Evolutionary conservation across 2,888 invertebrate species (phyloP).

Genomic region (Temnothorax ravouxi): DNA sequence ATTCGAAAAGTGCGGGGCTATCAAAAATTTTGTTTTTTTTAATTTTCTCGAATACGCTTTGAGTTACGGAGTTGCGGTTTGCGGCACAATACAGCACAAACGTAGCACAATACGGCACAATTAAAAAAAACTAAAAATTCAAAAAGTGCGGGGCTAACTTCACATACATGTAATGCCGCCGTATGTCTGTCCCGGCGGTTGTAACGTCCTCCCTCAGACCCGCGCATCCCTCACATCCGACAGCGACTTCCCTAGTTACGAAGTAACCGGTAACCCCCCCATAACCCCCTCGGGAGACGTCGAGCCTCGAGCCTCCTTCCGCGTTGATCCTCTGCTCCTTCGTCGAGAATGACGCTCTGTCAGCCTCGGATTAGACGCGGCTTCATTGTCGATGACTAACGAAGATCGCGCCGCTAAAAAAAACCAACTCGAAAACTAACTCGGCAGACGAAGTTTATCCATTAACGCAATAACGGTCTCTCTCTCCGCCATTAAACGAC

Average conservation of each 20-base stretch:
- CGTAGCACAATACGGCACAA: too few species aligned
- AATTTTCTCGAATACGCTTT: too few species aligned
- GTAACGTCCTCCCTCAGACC: conserved; percentile 55
- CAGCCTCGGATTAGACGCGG: conserved; percentile 1
- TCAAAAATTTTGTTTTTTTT: too few species aligned
- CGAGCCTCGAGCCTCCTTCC: conserved; percentile 19
- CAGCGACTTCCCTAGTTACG: conserved; percentile 26
- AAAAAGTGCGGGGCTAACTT: too few species aligned
- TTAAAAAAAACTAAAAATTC: too few species aligned
- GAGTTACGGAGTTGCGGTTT: too few species aligned
- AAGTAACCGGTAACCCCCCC: conserved; percentile 19
- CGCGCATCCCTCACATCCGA: conserved; percentile 14
- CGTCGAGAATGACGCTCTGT: conserved; percentile 5
- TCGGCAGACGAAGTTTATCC: conserved; percentile 3
- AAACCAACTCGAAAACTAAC: not conserved
- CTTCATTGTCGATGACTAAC: not conserved
- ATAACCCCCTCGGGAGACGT: conserved; percentile 1
- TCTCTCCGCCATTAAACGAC: not conserved
- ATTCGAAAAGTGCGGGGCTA: too few species aligned
- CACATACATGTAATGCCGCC: conserved; percentile 69
- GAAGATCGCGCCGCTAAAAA: not conserved
- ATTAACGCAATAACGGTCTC: not conserved
- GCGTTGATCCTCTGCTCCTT: conserved; percentile 11
- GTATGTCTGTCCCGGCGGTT: conserved; percentile 70
- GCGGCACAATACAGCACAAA: too few species aligned